Evolutionary conservation across 2,113 vertebrate genomes (phyloP), one percentile per base, ranked within the genome.

Genomic region (Sceloporus tristichus): DNA sequence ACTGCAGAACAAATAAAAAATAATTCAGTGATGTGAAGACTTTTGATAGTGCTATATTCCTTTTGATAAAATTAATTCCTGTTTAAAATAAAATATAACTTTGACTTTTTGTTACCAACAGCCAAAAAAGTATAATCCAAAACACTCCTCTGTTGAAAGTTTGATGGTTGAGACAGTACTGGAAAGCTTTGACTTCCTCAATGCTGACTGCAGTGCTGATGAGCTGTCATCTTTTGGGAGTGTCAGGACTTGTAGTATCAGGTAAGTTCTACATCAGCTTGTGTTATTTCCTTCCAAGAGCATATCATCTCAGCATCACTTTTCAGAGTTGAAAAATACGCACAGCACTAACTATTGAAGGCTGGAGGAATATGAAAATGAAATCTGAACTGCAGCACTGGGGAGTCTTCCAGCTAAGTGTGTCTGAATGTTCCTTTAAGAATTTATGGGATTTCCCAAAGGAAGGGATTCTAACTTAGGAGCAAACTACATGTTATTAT

Each of bases 171-270:
- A 98, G 89, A 98, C 98, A 56, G 98, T 98, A 65, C 95, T 99
- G 91, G 98, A 98, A 90, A 99, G 98, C 89, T 99, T 99, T 82
- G 98, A 99, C 93, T 99, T 99, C 90, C 94, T 99, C 91, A 98
- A 98, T 0, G 77, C 97, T 0, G 98, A 99, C 94, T 96, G 98
- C 9, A 97, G 93, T 0, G 93, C 96, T 0, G 98, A 98, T 0
- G 97, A 98, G 56, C 78, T 97, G 82, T 98, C 98, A 0, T 93
- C 97, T 91, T 92, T 97, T 74, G 98, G 97, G 88, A 98, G 97
- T 16, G 0, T 97, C n/a, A 97, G 96, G 79, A 95, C 97, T 11
- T 96, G 95, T 88, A 96, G 97, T 90, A 92, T 95, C 74, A 97
- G 97, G 99, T 99, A 93, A 84, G 77, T 83, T 54, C 87, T 40